Percentiles rank a stretch among this genome's conserved stretches.
Conservation (phyloP, 2,888 invertebrate genomes). For the Tenthredo scrophulariae region DNA sequence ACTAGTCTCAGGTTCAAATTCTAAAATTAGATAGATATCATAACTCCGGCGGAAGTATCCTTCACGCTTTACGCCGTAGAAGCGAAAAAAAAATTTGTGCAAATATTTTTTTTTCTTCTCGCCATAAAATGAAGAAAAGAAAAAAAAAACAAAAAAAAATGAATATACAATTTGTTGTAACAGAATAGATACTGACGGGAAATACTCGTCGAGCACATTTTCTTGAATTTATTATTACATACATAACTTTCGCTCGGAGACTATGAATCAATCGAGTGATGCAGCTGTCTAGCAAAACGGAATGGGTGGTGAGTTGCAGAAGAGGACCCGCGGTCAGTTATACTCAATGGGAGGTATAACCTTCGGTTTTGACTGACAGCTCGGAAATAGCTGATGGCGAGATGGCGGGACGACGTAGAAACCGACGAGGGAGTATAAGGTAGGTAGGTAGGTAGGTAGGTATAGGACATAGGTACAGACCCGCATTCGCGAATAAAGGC, state of each 20-base stretch:
- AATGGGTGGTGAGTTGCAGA: slow-evolving; percentile 3
- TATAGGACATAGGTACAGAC: not conserved
- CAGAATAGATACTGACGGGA: not conserved
- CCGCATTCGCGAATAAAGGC: not conserved
- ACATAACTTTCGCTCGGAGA: slow-evolving; percentile 16
- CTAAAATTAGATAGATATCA: slow-evolving; percentile 43
- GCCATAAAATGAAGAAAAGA: not conserved
- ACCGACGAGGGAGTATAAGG: slow-evolving; percentile 28
- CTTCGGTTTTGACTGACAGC: slow-evolving; percentile 57
- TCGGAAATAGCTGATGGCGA: slow-evolving; percentile 58
- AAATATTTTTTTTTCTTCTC: not conserved
- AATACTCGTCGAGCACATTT: not conserved
- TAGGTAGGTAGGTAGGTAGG: not conserved
- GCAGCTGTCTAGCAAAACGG: slow-evolving; percentile 33
- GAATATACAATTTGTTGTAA: not conserved
- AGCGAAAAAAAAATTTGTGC: not conserved
- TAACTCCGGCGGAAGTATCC: slow-evolving; percentile 30
- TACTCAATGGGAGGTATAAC: slow-evolving; percentile 53
- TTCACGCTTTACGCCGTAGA: not conserved
- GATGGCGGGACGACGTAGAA: slow-evolving; percentile 54
- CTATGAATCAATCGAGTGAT: slow-evolving; percentile 49
- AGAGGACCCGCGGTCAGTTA: slow-evolving; percentile 37
- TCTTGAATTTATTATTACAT: not conserved
- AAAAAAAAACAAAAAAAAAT: not conserved
- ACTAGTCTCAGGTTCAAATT: not conserved